Evolutionary conservation across 2,113 vertebrate genomes (phyloP), one percentile per base, ranked within the genome.

Genomic region (rat (Rattus norvegicus)): DNA sequence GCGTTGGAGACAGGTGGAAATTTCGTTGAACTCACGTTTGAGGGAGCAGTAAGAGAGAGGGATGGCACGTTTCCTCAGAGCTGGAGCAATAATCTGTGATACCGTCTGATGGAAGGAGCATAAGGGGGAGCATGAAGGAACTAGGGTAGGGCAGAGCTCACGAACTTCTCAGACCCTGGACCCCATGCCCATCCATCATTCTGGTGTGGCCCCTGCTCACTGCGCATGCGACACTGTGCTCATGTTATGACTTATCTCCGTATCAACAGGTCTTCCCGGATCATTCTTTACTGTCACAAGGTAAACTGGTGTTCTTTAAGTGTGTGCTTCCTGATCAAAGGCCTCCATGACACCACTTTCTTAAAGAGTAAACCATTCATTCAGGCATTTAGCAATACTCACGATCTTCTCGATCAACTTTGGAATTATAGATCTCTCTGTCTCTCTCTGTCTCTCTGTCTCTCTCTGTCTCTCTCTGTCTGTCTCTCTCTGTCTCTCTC

Each of bases 151-250:
- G 33, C 26, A 26, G 20, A 3, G 16, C 14, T 7, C 49, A 4
- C 0, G 3, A 3, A 28, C 30, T 5, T 36, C 14, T 54, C 52
- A 47, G n/a, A 16, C 2, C 2, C 13, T 1, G 4, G 20, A 14
- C 33, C 54, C 24, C 76, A 76, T 0, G 7, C 1, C 47, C 47
- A 26, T 59, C 17, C 6, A 30, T 12, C 47, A 30, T 26, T 67
- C 52, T 36, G 11, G 5, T 33, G 67, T 12, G 16, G 16, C 30
- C 14, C 1, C 36, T 28, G 43, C 2, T 30, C 61, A 67, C 8
- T 86, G 39, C 16, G 33, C 61, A 67, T 11, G 26, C 2, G 7
- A 36, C 36, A 6, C 14, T 43, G 28, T 36, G 49, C 16, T 22
- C 67, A 4, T 16, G 43, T 79, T 65, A 61, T 43, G 28, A 59